Percentiles rank a stretch among this genome's conserved stretches.
These are phyloP conservation scores for Phasia obesa DNA, from an alignment of 2,888 invertebrate genomes.

Conservation along the genomic window DNA sequence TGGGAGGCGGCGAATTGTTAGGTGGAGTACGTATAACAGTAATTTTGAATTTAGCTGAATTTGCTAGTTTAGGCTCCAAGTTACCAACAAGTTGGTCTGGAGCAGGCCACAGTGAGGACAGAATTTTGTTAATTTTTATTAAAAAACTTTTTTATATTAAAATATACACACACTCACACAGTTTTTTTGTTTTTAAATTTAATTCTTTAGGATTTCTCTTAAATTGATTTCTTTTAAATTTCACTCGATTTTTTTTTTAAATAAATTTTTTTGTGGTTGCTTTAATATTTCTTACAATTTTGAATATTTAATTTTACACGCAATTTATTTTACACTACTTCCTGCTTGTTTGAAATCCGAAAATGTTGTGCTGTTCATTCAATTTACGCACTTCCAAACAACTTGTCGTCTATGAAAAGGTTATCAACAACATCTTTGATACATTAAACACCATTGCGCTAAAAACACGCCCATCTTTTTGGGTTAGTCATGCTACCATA, in stretches of 20 bases:
- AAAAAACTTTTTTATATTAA: neutral
- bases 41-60: slow-evolving; percentile 79
- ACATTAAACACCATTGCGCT: slow-evolving; percentile 36
- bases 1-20: slow-evolving; percentile 77
- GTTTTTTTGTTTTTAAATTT: neutral
- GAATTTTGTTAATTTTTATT: slow-evolving; percentile 77
- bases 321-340: slow-evolving; percentile 59
- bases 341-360: slow-evolving; percentile 81
- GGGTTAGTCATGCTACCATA: slow-evolving; percentile 70
- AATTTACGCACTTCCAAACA: slow-evolving; percentile 70
- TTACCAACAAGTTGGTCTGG: slow-evolving; percentile 81
- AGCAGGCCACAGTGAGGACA: slow-evolving; percentile 82
- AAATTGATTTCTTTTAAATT: too few species aligned
- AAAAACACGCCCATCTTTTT: slow-evolving; percentile 72
- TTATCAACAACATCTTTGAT: slow-evolving; percentile 69
- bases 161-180: slow-evolving; percentile 9
- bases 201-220: neutral
- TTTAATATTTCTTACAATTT: slow-evolving; percentile 10
- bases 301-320: slow-evolving; percentile 53
- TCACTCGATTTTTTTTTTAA: neutral
- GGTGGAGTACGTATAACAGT: slow-evolving; percentile 80
- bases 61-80: slow-evolving; percentile 76
- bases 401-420: slow-evolving; percentile 72
- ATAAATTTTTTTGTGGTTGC: neutral
- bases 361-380: slow-evolving; percentile 78